A percentile compares a stretch with the other conserved stretches of the same genome.
These are phyloP conservation scores for Balanococcus diminutus DNA, from an alignment of 2,888 invertebrate genomes.

Conservation along the genomic window DNA sequence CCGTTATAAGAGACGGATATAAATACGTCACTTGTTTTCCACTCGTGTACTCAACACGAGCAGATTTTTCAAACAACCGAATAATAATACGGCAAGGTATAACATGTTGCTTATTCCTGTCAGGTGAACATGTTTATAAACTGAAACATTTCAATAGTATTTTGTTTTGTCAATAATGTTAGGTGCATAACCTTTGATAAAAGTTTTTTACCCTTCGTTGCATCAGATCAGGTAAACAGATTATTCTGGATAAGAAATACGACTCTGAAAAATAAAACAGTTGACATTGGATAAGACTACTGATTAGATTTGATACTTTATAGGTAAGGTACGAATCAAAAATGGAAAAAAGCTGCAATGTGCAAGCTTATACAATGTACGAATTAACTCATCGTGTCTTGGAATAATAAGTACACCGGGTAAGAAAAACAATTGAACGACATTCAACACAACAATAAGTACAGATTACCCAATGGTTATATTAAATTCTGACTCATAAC, in stretches of 20 bases:
- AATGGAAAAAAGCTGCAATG: no score
- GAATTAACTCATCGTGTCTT: neutral
- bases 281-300: no score
- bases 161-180: constrained; percentile 7
- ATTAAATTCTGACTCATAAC: neutral
- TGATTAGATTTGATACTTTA: no score
- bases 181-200: constrained; percentile 8
- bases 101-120: neutral
- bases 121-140: neutral
- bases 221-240: neutral
- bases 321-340: no score
- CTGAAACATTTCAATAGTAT: neutral
- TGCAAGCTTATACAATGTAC: no score
- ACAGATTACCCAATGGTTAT: constrained; percentile 11
- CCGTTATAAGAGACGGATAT: neutral
- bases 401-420: neutral
- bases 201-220: neutral
- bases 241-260: neutral
- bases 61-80: constrained; percentile 1
- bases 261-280: neutral
- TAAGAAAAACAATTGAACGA: neutral
- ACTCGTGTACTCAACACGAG: neutral
- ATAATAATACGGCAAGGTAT: neutral
- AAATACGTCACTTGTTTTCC: neutral
- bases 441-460: neutral